Percentiles rank a stretch among this genome's conserved stretches.
These are phyloP conservation scores for Aculops lycopersici DNA, from an alignment of 1,140 invertebrate genomes.

Conservation along the genomic window DNA sequence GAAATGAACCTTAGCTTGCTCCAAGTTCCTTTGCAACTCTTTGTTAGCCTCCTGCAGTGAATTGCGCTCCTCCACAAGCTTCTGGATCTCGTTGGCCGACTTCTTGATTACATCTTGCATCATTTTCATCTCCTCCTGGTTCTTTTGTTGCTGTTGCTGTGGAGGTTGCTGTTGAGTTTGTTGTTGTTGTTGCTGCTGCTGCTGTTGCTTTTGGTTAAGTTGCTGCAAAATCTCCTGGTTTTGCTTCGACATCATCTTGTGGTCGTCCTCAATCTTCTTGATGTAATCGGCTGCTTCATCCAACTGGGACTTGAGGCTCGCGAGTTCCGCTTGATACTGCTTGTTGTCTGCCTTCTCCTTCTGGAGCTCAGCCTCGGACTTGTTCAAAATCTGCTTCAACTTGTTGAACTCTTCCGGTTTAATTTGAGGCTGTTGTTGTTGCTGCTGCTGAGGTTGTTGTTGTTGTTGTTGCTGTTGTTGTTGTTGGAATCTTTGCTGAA, in stretches of 20 bases:
- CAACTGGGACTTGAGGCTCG: constrained; percentile 44
- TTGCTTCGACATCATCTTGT: constrained; percentile 4
- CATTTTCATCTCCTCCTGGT: constrained; percentile 37
- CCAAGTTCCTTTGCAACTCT: too few relatives aligned
- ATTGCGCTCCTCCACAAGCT: constrained; percentile 12
- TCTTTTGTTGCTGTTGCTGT: constrained; percentile 24
- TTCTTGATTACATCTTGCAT: constrained; percentile 39
- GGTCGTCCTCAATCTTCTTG: constrained; percentile 8
- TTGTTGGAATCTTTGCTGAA: background rate
- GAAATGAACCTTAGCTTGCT: too few relatives aligned
- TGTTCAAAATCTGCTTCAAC: constrained; percentile 10
- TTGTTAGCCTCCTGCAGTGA: constrained; percentile 10
- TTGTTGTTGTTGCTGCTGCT: background rate
- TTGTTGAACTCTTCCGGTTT: constrained; percentile 1
- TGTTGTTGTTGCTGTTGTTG: constrained; percentile 2
- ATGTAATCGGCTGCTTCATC: constrained; percentile 16
- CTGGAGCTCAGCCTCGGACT: constrained; percentile 13
- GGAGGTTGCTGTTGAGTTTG: background rate
- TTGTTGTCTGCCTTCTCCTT: constrained; percentile 12
- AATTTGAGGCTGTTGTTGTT: background rate
- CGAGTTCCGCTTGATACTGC: constrained; percentile 27
- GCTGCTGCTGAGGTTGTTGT: constrained; percentile 1
- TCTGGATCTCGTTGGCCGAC: constrained; percentile 24
- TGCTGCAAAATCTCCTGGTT: constrained; percentile 3
- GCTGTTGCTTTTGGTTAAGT: constrained; percentile 3